These are phyloP conservation scores for Hypotaenidia philippensis DNA, from an alignment of 2,797 vertebrate genomes.

Conservation along the genomic window DNA sequence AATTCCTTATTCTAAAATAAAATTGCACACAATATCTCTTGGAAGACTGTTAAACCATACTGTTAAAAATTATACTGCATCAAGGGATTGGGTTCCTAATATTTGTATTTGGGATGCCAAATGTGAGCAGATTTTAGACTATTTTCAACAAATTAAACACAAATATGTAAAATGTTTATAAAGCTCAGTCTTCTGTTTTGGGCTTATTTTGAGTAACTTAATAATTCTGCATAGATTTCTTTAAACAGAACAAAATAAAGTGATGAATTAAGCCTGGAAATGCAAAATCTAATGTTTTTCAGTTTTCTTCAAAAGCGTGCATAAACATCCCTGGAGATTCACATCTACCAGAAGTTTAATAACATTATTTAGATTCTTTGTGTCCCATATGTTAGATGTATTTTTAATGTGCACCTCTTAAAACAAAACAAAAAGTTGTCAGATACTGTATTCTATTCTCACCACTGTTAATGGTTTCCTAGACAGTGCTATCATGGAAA, in stretches of 20 bases:
- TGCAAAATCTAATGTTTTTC: constrained; percentile 39
- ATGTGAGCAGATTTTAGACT: constrained; percentile 79
- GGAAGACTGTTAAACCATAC: constrained; percentile 24
- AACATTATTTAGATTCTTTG: constrained; percentile 65
- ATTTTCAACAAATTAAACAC: constrained; percentile 82
- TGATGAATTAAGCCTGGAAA: constrained; percentile 39
- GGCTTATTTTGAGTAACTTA: constrained; percentile 72
- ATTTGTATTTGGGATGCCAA: constrained; percentile 81
- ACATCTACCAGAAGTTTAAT: constrained; percentile 68
- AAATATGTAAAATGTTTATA: constrained; percentile 81
- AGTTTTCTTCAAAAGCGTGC: constrained; percentile 19
- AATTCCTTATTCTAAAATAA: background rate
- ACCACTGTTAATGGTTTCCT: constrained; percentile 27
- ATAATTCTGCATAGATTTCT: constrained; percentile 72
- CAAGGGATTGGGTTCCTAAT: constrained; percentile 74
- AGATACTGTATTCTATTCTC: constrained; percentile 2
- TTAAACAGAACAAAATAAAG: constrained; percentile 56
- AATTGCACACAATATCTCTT: constrained; percentile 30
- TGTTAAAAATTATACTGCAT: constrained; percentile 67
- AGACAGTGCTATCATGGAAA: constrained; percentile 33
- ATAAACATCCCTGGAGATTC: constrained; percentile 26
- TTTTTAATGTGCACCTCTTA: constrained; percentile 77
- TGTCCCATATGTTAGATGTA: constrained; percentile 70
- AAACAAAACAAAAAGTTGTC: constrained; percentile 74
- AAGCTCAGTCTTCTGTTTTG: constrained; percentile 78